phyloP scores from a whole-genome alignment of 2,888 invertebrate genomes.

The Polydrusus cervinus region DNA sequence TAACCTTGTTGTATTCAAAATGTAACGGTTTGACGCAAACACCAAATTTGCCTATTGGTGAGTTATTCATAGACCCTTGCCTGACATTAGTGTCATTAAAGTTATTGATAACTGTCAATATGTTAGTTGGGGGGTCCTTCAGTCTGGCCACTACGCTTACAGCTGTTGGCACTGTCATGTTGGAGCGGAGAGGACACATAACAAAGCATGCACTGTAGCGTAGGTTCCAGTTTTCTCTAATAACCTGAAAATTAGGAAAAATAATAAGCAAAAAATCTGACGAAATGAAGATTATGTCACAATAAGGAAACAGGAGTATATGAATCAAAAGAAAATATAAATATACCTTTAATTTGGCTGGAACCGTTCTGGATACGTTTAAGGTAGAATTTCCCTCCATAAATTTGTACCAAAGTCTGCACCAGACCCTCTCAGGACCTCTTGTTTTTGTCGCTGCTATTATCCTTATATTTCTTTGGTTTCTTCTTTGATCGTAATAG shows the following conservation, averaged over 20 bases:
- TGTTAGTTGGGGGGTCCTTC: slow-evolving; percentile 78
- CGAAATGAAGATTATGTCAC: background rate
- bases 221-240: slow-evolving; percentile 94
- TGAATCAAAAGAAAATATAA: background rate
- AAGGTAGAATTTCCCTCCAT: slow-evolving; percentile 62
- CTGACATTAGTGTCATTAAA: slow-evolving; percentile 70
- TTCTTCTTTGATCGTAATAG: slow-evolving; percentile 85
- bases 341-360: slow-evolving; percentile 82
- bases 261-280: background rate
- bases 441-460: slow-evolving; percentile 93
- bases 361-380: slow-evolving; percentile 76
- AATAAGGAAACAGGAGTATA: too few species aligned
- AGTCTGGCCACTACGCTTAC: slow-evolving; percentile 81
- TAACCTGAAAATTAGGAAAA: slow-evolving; percentile 74
- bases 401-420: slow-evolving; percentile 82
- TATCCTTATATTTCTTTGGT: slow-evolving; percentile 81
- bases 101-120: slow-evolving; percentile 77
- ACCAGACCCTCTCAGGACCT: slow-evolving; percentile 86
- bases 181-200: slow-evolving; percentile 82
- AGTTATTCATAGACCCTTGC: slow-evolving; percentile 68
- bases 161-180: slow-evolving; percentile 77
- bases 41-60: slow-evolving; percentile 74
- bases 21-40: slow-evolving; percentile 94
- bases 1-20: slow-evolving; percentile 86
- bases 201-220: slow-evolving; percentile 94